Evolutionary conservation across 2,113 vertebrate genomes (phyloP).

Genomic region (Anhinga rufa): DNA sequence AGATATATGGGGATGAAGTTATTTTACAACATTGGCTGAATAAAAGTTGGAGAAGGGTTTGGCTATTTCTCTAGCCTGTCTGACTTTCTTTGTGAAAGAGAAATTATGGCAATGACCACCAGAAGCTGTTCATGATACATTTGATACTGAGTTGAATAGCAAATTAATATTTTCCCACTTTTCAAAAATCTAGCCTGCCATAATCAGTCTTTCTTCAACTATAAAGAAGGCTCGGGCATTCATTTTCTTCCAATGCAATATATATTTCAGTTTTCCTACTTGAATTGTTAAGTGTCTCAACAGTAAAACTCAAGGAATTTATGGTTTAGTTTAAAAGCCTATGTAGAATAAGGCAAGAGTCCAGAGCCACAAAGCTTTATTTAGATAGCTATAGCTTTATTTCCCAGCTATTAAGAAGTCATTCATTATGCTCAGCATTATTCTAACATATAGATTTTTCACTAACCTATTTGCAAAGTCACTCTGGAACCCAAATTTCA

Average conservation of each 20-base stretch:
- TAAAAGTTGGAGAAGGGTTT: neutral
- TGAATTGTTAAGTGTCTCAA: neutral
- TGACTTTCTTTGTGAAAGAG: neutral
- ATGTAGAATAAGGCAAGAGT: neutral
- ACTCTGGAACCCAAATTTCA: neutral
- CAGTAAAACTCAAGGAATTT: conserved; percentile 45
- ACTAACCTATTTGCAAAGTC: conserved; percentile 25
- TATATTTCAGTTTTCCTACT: neutral
- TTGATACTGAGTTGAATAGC: neutral
- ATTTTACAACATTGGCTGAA: neutral
- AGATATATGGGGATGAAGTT: neutral
- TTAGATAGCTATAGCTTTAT: conserved; percentile 31
- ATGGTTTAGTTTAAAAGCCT: conserved; percentile 50
- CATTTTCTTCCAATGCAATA: neutral
- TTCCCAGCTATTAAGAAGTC: conserved; percentile 30
- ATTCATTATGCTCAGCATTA: conserved; percentile 31
- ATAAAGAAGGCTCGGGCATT: neutral
- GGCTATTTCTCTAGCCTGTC: neutral
- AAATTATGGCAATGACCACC: neutral
- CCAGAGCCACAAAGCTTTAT: conserved; percentile 7
- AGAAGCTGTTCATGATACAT: neutral
- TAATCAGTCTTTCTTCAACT: neutral
- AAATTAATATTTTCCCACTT: neutral
- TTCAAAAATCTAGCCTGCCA: neutral
- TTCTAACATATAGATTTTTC: conserved; percentile 40